Evolutionary conservation across 2,888 invertebrate genomes (phyloP).

Genomic region (Cephus sareptanus): DNA sequence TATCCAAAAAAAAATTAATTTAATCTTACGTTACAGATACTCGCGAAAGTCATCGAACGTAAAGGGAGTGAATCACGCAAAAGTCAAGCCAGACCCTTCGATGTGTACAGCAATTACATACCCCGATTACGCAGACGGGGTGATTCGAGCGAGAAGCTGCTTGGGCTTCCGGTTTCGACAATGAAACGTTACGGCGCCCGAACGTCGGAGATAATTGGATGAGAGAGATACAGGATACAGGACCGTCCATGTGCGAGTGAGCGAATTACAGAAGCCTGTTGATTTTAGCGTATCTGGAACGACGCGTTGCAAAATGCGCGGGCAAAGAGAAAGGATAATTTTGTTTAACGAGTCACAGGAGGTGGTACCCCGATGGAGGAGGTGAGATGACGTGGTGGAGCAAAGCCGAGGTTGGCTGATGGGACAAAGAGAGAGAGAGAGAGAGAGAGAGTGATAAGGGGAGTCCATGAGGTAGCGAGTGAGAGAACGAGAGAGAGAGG

Average conservation of each 20-base stretch:
- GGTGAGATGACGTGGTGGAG: not conserved
- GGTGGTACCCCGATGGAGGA: not conserved
- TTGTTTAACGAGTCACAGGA: slow-evolving; percentile 1
- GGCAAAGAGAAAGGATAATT: slow-evolving; percentile 8
- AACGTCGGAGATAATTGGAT: not conserved
- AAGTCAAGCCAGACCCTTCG: not conserved
- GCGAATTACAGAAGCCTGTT: slow-evolving; percentile 1
- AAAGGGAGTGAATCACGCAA: not conserved
- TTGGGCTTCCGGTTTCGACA: slow-evolving; percentile 3
- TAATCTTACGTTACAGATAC: no score
- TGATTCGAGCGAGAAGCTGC: not conserved
- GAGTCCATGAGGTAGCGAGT: not conserved
- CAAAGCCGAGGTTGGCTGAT: not conserved
- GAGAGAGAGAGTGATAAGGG: not conserved
- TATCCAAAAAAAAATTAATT: not conserved
- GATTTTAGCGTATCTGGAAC: slow-evolving; percentile 7
- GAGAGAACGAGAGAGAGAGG: not conserved
- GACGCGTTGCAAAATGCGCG: slow-evolving; percentile 7
- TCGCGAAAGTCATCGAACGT: not conserved
- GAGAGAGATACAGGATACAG: not conserved
- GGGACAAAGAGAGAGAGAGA: not conserved
- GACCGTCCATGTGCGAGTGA: not conserved
- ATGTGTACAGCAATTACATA: not conserved
- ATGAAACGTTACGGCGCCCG: not conserved
- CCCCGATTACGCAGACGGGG: not conserved